Evolutionary conservation across 1,140 invertebrate species (phyloP).

Genomic region (Lanistes nyassanus): DNA sequence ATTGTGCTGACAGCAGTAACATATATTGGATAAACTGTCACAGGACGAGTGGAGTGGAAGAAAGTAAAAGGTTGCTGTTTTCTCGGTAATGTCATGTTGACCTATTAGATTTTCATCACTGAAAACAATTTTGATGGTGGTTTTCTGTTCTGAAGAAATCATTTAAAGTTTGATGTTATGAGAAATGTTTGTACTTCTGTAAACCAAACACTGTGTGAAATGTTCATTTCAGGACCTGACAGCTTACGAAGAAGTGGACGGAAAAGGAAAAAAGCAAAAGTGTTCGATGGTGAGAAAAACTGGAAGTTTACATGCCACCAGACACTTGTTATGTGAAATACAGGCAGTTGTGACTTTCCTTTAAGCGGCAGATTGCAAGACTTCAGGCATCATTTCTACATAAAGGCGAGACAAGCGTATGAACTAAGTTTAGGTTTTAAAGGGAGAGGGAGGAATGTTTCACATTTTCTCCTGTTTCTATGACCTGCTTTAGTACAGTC

Average conservation of each 20-base stretch:
- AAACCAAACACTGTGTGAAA: neutral
- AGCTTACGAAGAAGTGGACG: slow-evolving; percentile 63
- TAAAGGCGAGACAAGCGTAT: too few species aligned
- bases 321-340: neutral
- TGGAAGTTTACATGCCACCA: neutral
- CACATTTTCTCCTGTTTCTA: too few species aligned
- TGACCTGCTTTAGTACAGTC: too few species aligned
- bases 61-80: neutral
- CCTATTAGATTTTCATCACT: neutral
- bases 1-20: too few species aligned
- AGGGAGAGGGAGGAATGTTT: too few species aligned
- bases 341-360: neutral
- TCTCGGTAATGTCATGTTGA: neutral
- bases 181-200: neutral
- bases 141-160: neutral
- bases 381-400: too few species aligned
- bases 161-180: neutral
- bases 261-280: slow-evolving; percentile 56
- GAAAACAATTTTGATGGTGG: neutral
- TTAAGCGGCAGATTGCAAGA: neutral
- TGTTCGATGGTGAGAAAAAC: slow-evolving; percentile 55
- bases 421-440: too few species aligned
- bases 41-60: too few species aligned
- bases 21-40: too few species aligned
- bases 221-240: slow-evolving; percentile 54